These are phyloP conservation scores for Grus americana DNA, from an alignment of 2,113 vertebrate species.

Conservation along the genomic window DNA sequence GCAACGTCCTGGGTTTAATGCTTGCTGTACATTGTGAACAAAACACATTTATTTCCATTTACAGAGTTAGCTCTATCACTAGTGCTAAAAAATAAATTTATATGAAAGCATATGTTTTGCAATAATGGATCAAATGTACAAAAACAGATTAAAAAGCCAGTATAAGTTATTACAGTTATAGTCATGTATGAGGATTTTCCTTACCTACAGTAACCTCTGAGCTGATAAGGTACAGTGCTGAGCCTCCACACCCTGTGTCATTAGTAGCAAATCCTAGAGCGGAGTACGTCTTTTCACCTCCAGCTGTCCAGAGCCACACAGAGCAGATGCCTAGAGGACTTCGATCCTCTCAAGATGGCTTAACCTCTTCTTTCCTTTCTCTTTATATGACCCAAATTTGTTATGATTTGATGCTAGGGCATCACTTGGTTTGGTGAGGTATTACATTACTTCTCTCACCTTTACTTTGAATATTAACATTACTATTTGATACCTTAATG, in stretches of 20 bases:
- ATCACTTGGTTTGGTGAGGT: not conserved
- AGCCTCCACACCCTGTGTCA: not conserved
- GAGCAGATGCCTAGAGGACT: not conserved
- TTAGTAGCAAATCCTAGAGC: not conserved
- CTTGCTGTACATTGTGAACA: not conserved
- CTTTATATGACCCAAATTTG: not conserved
- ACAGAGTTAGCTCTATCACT: not conserved
- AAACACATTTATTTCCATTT: not conserved
- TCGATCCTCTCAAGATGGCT: not conserved
- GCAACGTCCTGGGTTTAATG: not conserved
- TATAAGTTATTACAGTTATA: not conserved
- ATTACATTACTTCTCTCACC: not conserved
- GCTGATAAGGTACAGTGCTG: accelerated
- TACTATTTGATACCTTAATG: not conserved
- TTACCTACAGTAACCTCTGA: not conserved
- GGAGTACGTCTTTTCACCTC: not conserved
- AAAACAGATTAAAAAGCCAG: not conserved
- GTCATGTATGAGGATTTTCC: not conserved
- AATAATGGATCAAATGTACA: not conserved
- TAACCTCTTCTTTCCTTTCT: not conserved
- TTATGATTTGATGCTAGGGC: not conserved
- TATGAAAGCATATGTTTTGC: not conserved
- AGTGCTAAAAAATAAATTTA: not conserved
- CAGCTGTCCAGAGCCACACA: not conserved
- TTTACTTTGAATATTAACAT: not conserved